These are phyloP conservation scores for Rhegmatorhina hoffmannsi DNA, from an alignment of 2,113 vertebrate species.

Conservation along the genomic window DNA sequence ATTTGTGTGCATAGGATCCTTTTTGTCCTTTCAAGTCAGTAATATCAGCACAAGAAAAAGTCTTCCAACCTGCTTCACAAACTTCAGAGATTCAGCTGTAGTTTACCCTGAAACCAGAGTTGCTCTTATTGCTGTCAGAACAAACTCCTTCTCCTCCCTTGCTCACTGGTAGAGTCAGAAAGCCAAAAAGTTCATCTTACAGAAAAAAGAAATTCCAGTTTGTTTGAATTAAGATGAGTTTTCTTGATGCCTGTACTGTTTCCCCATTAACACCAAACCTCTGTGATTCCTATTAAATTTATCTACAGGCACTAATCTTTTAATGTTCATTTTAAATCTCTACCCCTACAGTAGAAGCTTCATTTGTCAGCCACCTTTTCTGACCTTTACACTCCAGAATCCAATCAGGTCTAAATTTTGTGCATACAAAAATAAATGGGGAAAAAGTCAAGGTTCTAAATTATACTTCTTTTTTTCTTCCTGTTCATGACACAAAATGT, in stretches of 20 bases:
- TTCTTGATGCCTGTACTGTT: background rate
- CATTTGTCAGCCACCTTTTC: background rate
- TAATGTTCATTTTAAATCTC: background rate
- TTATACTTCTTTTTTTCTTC: background rate
- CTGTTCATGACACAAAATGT: background rate
- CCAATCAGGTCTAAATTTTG: background rate
- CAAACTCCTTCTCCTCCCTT: background rate
- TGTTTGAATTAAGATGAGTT: background rate
- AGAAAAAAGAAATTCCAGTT: slow-evolving; percentile 39
- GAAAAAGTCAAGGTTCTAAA: background rate
- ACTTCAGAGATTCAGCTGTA: background rate
- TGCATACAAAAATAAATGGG: background rate
- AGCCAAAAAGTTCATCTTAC: background rate
- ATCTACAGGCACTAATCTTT: background rate
- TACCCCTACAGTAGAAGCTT: background rate
- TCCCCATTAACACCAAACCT: background rate
- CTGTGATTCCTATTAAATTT: background rate
- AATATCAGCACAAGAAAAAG: background rate
- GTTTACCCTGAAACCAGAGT: background rate
- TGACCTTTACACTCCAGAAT: background rate
- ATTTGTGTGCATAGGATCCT: background rate
- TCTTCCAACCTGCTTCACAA: background rate
- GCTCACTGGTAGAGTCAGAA: background rate
- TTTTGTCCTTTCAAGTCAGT: background rate
- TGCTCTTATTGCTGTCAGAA: background rate